phyloP scores from a whole-genome alignment of 2,888 invertebrate species.

The Epinotia brunnichana region DNA sequence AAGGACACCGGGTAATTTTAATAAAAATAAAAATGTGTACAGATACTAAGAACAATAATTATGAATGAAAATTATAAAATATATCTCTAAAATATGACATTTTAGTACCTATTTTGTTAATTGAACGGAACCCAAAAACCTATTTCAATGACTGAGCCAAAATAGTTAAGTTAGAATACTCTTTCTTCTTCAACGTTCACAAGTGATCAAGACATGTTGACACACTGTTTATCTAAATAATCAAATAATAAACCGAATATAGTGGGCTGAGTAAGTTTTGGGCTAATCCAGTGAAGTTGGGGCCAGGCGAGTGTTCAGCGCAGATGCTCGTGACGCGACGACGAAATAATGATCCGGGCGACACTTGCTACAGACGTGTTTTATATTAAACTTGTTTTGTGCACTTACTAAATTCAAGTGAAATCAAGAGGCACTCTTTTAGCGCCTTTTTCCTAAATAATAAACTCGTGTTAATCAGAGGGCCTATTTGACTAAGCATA shows the following conservation, averaged over 20 bases:
- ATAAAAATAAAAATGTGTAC: no score
- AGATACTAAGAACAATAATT: no score
- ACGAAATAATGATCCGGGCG: slow-evolving; percentile 32
- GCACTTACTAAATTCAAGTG: background rate
- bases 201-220: background rate
- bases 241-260: slow-evolving; percentile 14
- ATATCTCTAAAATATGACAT: no score
- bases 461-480: no score
- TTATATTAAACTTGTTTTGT: slow-evolving; percentile 36
- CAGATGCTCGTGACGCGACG: slow-evolving; percentile 32
- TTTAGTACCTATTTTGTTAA: no score
- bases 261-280: slow-evolving; percentile 16
- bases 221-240: slow-evolving; percentile 6
- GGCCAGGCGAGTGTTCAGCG: background rate
- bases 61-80: no score
- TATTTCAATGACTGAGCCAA: no score
- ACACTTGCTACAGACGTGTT: slow-evolving; percentile 16
- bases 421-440: slow-evolving; percentile 2
- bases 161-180: background rate
- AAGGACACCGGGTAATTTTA: no score
- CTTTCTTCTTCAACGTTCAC: background rate
- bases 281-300: slow-evolving; percentile 14
- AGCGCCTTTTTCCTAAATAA: background rate
- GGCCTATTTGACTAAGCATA: no score
- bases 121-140: no score